Evolutionary conservation across 1,140 invertebrate genomes (phyloP), one percentile per base, ranked within the genome.

Genomic region (Philopotamus ludificatus): DNA sequence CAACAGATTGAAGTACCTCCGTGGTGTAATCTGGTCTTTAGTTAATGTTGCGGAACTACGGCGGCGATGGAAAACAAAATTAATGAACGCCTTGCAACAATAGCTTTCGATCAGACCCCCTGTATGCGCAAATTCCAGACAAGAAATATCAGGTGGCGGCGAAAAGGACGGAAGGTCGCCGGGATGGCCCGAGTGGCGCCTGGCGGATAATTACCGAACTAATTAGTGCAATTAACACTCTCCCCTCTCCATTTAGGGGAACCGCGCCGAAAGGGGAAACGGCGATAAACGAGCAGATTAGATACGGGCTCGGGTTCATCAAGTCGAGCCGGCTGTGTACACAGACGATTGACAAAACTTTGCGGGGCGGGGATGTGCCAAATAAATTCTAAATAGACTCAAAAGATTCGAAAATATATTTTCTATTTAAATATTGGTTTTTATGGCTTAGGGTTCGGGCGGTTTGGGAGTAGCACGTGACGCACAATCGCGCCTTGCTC

Each of bases 211-310:
- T 70, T 66, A 70, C 63, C 64, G 60, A 63, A 63, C 63, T 70
- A 70, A 70, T 70, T 70, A 70, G 67, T 59, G 64, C 67, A 70
- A 70, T 70, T 70, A 70, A 70, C 67, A 66, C 67, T 60, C 67
- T 41, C 25, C 58, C 39, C 61, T 60, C 28, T 58, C 42, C n/a
- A 42, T 49, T 60, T 21, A 23, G 16, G 42, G n/a, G 16, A 12
- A 23, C 21, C 15, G 58, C 15, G 45, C 16, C 7, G 26, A 21
- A 51, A 41, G 44, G 45, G 59, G 51, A 47, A 51, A 23, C n/a
- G 20, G 42, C 42, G 57, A 60, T 45, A 60, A 47, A 60, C 57
- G 28, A 47, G 28, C 47, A 47, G 57, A 60, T 60, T 47, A 60
- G 23, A 60, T 47, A 47, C 1, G 28, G 57, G 8, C 41, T 47